Percentiles rank a stretch among this genome's conserved stretches.
Conservation (phyloP, 2,888 invertebrate genomes). For the Oscheius myriophilus region DNA sequence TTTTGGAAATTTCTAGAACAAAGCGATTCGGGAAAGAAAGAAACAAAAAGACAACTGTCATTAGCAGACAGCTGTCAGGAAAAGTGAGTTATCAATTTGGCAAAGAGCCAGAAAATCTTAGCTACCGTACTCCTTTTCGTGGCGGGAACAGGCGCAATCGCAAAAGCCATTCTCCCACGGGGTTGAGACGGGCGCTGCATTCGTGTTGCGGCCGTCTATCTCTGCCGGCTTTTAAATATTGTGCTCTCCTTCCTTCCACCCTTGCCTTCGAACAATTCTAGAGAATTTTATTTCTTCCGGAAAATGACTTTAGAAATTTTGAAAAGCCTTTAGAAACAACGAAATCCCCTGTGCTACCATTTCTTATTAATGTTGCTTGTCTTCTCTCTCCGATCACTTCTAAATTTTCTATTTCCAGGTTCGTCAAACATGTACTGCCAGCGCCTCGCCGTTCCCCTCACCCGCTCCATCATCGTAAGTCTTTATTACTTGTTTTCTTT, state of each 20-base stretch:
- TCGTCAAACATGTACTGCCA: conserved; percentile 65
- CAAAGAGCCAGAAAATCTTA: background rate
- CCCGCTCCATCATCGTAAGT: conserved; percentile 64
- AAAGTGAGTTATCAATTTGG: background rate
- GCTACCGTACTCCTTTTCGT: background rate
- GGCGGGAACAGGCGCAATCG: background rate
- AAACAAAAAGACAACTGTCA: too few relatives aligned
- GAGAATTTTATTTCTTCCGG: background rate
- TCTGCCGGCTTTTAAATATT: background rate
- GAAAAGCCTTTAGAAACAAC: background rate
- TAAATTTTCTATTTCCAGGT: conserved; percentile 44
- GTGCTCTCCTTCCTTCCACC: background rate
- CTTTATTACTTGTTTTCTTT: conserved; percentile 28
- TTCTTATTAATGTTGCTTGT: background rate
- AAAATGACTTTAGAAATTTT: background rate
- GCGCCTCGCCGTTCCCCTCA: conserved; percentile 66
- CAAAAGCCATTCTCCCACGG: too few relatives aligned
- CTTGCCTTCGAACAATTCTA: background rate
- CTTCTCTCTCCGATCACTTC: background rate
- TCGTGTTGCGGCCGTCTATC: too few relatives aligned
- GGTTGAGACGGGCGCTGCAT: too few relatives aligned
- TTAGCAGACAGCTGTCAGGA: background rate
- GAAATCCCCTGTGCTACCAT: background rate
- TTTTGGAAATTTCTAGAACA: too few relatives aligned
- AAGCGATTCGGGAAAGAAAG: too few relatives aligned